Base-by-base conservation (phyloP, 2,888 invertebrate genomes). In the Corbicula japonica region DNA sequence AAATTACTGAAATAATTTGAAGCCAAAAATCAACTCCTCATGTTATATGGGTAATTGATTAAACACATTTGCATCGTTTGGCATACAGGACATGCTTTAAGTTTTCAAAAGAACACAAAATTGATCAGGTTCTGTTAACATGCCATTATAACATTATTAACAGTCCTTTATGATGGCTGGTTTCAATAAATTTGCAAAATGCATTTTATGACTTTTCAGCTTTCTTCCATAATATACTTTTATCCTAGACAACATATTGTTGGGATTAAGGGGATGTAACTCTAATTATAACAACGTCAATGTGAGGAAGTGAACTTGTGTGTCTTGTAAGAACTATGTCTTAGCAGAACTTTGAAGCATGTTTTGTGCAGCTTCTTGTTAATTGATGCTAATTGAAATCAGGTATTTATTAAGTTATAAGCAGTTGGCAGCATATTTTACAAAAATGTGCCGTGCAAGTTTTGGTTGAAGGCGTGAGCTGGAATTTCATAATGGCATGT, bases 251-350 rank as follows among this genome's bases (percentile, higher is more conserved):
- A 52, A 58, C 60, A 56, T 66, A 46, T 73, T 65, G 41, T 34
- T 28, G 56, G 74, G 74, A 77, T 77, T 81, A 74, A 76, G 61
- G 80, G 80, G 76, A 77, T 77, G 66, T 74, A 70, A 76, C 66
- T 76, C 74, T 26, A 63, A 74, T 77, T 74, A 76, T 35, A 54
- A 23, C 38, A 60, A 60, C 48, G 56, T 50, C 70, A 65, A 54
- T 66, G 54, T 61, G 65, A 66, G 61, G 73, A 61, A 70, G 65
- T 56, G 26, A 66, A 56, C 66, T 54, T 66, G 50, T 81, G 80
- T 81, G n/a, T 76, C 65, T 73, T 74, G 44, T 50, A 41, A 30
- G 61, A 26, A 56, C 32, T 30, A 23, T 35, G 62, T 30, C 54
- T 72, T 62, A 62, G 48, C 1, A 5, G 30, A 10, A 23, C 71